Evolutionary conservation across 2,113 vertebrate genomes (phyloP).

Genomic region (Lipotes vexillifer): DNA sequence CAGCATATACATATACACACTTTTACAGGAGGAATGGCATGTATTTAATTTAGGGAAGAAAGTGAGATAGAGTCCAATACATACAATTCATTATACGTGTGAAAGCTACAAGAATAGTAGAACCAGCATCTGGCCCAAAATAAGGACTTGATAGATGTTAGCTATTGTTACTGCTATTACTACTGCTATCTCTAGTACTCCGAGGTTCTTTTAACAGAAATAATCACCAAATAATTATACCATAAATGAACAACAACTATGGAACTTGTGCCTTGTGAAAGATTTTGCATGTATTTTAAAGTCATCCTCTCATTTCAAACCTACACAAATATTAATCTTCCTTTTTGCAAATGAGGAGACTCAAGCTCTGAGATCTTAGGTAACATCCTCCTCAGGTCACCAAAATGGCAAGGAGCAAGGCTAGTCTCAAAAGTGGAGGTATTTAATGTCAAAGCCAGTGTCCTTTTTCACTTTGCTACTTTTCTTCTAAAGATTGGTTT

Average conservation of each 20-base stretch:
- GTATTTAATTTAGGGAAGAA: neutral
- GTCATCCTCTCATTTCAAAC: neutral
- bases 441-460: neutral
- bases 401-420: neutral
- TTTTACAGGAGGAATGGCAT: neutral
- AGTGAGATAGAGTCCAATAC: neutral
- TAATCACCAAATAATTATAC: neutral
- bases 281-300: neutral
- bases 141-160: neutral
- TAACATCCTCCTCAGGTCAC: neutral
- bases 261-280: neutral
- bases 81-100: neutral
- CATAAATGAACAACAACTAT: neutral
- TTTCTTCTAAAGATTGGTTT: conserved; percentile 11
- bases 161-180: neutral
- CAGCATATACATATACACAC: neutral
- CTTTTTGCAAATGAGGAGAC: neutral
- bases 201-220: neutral
- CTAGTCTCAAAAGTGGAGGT: neutral
- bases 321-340: neutral
- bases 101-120: neutral
- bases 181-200: neutral
- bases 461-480: neutral
- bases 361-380: neutral
- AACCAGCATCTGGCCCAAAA: neutral